Evolutionary conservation across 2,797 vertebrate genomes (phyloP).

Genomic region (Chaenodraco wilsoni): DNA sequence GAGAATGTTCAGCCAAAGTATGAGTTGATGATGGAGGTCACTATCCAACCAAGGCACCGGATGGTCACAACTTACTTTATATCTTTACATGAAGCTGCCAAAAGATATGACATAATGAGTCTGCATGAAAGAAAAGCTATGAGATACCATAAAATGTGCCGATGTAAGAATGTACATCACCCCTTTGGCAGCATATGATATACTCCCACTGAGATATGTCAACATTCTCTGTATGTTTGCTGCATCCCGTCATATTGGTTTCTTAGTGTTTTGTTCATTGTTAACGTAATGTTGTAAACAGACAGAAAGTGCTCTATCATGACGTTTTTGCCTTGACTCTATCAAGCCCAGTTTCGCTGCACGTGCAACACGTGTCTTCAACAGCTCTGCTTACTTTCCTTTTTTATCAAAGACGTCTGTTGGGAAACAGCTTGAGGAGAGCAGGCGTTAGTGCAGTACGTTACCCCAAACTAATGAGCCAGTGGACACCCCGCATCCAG

Average conservation of each 20-base stretch:
- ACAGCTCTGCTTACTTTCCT: conserved; percentile 22
- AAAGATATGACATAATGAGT: not conserved
- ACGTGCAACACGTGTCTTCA: conserved; percentile 35
- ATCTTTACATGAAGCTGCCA: not conserved
- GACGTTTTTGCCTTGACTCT: not conserved
- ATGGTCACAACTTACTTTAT: not conserved
- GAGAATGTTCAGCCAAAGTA: not conserved
- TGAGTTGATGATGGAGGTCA: not conserved
- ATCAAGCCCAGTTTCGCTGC: conserved; percentile 7
- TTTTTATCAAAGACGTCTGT: conserved; percentile 9
- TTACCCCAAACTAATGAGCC: conserved; percentile 10
- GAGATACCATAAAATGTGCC: conserved; percentile 8
- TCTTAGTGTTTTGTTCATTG: not conserved
- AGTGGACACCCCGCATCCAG: conserved; percentile 1
- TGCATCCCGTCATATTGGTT: conserved; percentile 4
- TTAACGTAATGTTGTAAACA: not conserved
- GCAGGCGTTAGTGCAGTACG: conserved; percentile 21
- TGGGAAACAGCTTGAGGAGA: conserved; percentile 21
- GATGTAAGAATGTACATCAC: conserved; percentile 1
- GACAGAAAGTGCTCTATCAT: not conserved
- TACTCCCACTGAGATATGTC: conserved; percentile 7
- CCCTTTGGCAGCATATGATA: conserved; percentile 7
- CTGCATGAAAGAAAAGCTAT: not conserved
- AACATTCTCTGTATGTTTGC: not conserved
- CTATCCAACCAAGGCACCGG: not conserved